Evolutionary conservation across 2,888 invertebrate species (phyloP), one percentile per base, ranked within the genome.

Genomic region (Taenaris catops): DNA sequence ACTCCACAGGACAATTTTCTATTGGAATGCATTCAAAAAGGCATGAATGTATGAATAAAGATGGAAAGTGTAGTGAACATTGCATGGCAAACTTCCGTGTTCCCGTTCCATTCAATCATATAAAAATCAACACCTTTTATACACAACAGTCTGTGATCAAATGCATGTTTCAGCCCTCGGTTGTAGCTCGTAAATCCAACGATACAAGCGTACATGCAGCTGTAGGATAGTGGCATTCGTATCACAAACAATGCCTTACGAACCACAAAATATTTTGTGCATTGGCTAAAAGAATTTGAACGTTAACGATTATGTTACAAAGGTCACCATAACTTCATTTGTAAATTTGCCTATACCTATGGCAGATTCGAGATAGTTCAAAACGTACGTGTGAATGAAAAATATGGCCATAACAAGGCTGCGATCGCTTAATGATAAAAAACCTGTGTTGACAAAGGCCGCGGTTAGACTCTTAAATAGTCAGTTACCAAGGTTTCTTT

Each of bases 101-200:
- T 14, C 14, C 4, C 2, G 10, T 10, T 4, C 8, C 1, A 7
- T 28, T 16, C 16, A 4, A 4, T 21, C 2, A 31, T 9, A 23
- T 31, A 23, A 31, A 31, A 23, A 23, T 31, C 23, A 31, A 31
- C 31, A 31, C 31, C 9, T 31, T 14, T 12, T 20, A 20, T 31
- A 31, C 31, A 33, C 17, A 25, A 25, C 25, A 10, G 18, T 24
- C 8, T 12, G 21, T 23, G 25, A 33, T 33, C 24, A 8, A 33
- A 25, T 33, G 32, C 25, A 11, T 10, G 24, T 23, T 31, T 7
- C 31, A 25, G 18, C 8, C 8, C 11, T 10, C 32, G 32, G 32
- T 9, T 14, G 16, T 25, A 25, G 32, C 18, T 11, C 32, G 32
- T 32, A 32, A 33, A 33, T 25, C 23, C 24, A 25, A 25, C 17